Evolutionary conservation across 2,888 invertebrate species (phyloP).

Genomic region (Drosophila histrio): DNA sequence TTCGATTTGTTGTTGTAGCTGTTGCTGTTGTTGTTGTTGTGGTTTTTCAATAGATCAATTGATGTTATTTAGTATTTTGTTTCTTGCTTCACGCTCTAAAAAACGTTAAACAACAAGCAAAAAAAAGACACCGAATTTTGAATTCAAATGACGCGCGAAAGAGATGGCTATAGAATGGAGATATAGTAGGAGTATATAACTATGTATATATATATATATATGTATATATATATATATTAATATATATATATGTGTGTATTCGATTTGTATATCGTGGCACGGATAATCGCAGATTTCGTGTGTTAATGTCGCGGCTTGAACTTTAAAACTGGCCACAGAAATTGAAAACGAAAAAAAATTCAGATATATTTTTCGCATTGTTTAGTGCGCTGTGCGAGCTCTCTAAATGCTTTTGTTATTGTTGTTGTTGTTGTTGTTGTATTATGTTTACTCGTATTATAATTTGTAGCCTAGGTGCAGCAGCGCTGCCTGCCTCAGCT

Average conservation of each 20-base stretch:
- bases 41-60: constrained; percentile 9
- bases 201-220: background rate
- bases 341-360: constrained; percentile 63
- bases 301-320: constrained; percentile 79
- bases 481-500: constrained; percentile 48
- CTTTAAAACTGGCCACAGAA: constrained; percentile 73
- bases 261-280: constrained; percentile 35
- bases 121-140: constrained; percentile 3
- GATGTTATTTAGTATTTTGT: constrained; percentile 2
- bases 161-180: background rate
- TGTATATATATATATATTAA: background rate
- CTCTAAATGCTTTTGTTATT: constrained; percentile 18
- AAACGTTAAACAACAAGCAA: constrained; percentile 33
- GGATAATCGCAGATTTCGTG: constrained; percentile 73
- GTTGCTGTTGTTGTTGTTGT: background rate
- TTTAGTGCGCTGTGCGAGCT: constrained; percentile 62
- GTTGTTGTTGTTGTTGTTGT: constrained; percentile 52
- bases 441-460: constrained; percentile 72
- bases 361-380: constrained; percentile 69
- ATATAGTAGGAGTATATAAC: background rate
- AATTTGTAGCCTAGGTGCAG: constrained; percentile 67
- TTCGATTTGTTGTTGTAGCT: constrained; percentile 7
- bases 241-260: constrained; percentile 7
- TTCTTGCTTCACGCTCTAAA: constrained; percentile 34
- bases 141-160: constrained; percentile 15